phyloP scores from a whole-genome alignment of 2,113 vertebrate genomes.

The Aegithalos caudatus region DNA sequence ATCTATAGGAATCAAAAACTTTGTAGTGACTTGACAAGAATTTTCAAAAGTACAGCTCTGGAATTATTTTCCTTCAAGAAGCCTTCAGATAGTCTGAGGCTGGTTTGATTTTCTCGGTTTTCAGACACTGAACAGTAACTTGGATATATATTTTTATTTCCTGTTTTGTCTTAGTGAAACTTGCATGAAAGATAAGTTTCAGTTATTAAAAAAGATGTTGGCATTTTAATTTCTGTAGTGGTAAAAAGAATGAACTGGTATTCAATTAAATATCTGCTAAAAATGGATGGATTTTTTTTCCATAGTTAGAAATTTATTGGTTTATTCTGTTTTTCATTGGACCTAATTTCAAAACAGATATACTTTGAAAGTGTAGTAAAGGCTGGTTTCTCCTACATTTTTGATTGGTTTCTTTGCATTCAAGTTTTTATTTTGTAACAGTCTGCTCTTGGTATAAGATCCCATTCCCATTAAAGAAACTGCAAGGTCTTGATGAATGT shows the following conservation, averaged over 20 bases:
- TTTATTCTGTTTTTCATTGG: background rate
- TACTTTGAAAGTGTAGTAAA: background rate
- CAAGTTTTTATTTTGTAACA: background rate
- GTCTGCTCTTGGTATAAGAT: background rate
- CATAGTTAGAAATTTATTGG: background rate
- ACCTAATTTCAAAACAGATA: background rate
- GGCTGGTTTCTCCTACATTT: background rate
- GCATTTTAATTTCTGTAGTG: background rate
- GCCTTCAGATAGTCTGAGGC: background rate
- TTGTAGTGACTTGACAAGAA: background rate
- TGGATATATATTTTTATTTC: background rate
- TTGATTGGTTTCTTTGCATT: background rate
- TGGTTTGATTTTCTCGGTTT: background rate
- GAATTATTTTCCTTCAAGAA: background rate
- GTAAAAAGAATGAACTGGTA: background rate
- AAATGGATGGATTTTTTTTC: background rate
- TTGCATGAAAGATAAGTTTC: background rate
- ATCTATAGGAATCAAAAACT: background rate
- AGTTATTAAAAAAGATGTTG: background rate
- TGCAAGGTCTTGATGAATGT: background rate
- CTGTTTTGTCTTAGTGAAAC: background rate
- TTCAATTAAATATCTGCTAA: background rate
- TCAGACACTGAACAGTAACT: background rate
- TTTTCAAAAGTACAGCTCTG: rapidly evolving
- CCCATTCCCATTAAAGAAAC: background rate